Percentiles rank a stretch among this genome's conserved stretches.
phyloP scores from a whole-genome alignment of 2,888 invertebrate species.

The Ormyrus nitidulus region DNA sequence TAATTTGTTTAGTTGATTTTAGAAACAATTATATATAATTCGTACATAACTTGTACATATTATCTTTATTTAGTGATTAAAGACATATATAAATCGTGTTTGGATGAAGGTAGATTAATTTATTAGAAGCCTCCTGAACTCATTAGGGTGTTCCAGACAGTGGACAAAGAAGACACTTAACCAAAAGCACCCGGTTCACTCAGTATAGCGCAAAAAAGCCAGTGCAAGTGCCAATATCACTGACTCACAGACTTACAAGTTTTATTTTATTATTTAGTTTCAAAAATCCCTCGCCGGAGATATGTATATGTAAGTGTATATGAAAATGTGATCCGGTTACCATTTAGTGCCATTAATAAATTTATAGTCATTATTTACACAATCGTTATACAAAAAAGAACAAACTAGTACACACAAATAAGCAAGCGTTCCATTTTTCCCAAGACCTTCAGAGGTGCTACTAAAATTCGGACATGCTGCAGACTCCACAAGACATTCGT shows the following conservation, averaged over 20 bases:
- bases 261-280: constrained; percentile 12
- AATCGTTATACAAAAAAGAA: constrained; percentile 30
- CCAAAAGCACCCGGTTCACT: constrained; percentile 57
- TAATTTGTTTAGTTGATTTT: background rate
- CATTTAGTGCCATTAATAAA: constrained; percentile 34
- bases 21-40: constrained; percentile 25
- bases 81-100: constrained; percentile 9
- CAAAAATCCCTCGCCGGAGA: background rate
- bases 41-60: constrained; percentile 32
- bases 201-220: constrained; percentile 41
- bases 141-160: constrained; percentile 75
- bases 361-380: constrained; percentile 49
- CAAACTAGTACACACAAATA: constrained; percentile 53
- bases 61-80: constrained; percentile 13
- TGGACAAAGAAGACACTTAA: constrained; percentile 62
- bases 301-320: constrained; percentile 20
- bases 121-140: constrained; percentile 68
- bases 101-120: constrained; percentile 39
- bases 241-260: constrained; percentile 24
- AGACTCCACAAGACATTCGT: constrained; percentile 45
- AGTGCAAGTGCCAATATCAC: constrained; percentile 47
- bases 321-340: constrained; percentile 36
- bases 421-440: constrained; percentile 55
- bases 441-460: constrained; percentile 41
- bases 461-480: constrained; percentile 52